Percentiles rank a stretch among this genome's conserved stretches.
Conservation (phyloP, 2,797 vertebrate species). For the Tapera naevia region DNA sequence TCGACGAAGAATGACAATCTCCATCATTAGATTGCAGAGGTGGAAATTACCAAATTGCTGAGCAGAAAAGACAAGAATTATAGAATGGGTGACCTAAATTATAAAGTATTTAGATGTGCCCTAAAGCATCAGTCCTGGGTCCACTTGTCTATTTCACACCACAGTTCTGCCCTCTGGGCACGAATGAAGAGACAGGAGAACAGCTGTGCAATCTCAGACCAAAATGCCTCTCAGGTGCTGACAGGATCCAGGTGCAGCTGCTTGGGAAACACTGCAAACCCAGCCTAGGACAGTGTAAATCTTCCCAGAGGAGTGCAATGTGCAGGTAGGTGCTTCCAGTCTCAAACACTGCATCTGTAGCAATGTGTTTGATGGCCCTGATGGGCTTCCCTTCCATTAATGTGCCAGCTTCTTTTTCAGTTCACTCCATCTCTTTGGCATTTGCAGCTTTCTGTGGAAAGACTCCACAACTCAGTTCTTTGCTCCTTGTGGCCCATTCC, state of each 20-base stretch:
- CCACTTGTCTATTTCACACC: neutral
- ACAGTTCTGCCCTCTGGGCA: neutral
- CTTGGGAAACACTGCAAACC: neutral
- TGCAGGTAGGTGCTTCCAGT: neutral
- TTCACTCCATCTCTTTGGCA: neutral
- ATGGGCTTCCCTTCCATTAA: neutral
- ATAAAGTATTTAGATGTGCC: neutral
- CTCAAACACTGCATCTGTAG: neutral
- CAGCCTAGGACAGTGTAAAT: no score
- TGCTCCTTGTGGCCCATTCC: neutral
- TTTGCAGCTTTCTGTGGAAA: neutral
- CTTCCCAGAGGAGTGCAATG: neutral
- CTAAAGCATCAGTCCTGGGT: neutral
- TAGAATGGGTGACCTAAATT: neutral
- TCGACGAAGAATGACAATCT: neutral
- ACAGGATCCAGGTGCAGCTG: neutral
- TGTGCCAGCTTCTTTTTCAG: neutral
- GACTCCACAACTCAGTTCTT: neutral
- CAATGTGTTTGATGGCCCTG: neutral
- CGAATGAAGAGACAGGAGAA: neutral
- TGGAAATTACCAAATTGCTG: neutral
- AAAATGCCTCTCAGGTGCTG: neutral
- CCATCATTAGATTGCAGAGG: neutral
- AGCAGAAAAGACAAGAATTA: neutral
- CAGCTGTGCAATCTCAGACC: neutral